phyloP scores from a whole-genome alignment of 2,113 vertebrate genomes.

The Orientallactaga bullata region DNA sequence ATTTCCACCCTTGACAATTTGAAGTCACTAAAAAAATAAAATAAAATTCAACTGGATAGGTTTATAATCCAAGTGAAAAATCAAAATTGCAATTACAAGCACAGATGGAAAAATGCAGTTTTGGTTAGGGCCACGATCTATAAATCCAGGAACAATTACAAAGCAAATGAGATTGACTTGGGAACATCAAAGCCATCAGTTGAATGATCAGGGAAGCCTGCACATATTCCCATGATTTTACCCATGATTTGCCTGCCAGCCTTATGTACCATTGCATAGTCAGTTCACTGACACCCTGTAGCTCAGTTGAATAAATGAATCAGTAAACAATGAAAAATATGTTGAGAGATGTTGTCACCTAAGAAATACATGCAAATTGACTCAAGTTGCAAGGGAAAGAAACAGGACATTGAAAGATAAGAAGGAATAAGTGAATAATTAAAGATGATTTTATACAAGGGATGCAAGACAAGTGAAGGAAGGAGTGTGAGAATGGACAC shows the following conservation, averaged over 20 bases:
- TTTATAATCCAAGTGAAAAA: slow-evolving; percentile 70
- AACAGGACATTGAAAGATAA: neutral
- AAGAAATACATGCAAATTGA: slow-evolving; percentile 55
- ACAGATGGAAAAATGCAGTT: slow-evolving; percentile 71
- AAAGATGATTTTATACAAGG: neutral
- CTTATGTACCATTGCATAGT: slow-evolving; percentile 6
- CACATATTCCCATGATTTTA: neutral
- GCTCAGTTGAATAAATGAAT: slow-evolving; percentile 67
- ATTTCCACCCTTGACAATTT: slow-evolving; percentile 61
- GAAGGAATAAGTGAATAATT: neutral
- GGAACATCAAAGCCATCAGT: neutral
- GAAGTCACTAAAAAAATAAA: slow-evolving; percentile 4
- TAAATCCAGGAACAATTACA: slow-evolving; percentile 69
- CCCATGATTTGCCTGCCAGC: slow-evolving; percentile 22
- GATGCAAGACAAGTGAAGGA: neutral
- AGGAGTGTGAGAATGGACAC: neutral
- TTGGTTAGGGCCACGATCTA: slow-evolving; percentile 39
- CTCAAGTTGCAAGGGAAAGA: slow-evolving; percentile 12
- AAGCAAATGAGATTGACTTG: slow-evolving; percentile 66
- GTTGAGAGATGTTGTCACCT: slow-evolving; percentile 66
- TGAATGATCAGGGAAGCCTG: neutral
- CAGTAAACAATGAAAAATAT: slow-evolving; percentile 74
- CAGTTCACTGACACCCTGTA: slow-evolving; percentile 53
- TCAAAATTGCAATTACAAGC: slow-evolving; percentile 72
- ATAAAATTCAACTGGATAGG: slow-evolving; percentile 63